A percentile compares a stretch with the other conserved stretches of the same genome.
Evolutionary conservation across 1,140 invertebrate genomes (phyloP).

Genomic region (Manduca sexta): DNA sequence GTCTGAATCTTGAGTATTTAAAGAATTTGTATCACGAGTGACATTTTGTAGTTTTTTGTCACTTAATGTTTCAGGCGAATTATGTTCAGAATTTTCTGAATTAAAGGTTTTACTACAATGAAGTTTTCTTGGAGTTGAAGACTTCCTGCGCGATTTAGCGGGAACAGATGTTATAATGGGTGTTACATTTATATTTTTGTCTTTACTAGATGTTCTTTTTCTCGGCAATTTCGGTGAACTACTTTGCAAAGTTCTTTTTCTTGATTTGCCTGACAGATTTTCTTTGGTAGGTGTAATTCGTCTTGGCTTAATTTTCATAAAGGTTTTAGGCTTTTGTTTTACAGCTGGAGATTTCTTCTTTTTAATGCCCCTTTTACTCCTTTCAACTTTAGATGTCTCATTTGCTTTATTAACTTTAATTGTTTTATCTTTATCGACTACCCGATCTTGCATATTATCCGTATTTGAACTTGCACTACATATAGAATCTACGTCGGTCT

Average conservation of each 20-base stretch:
- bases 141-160: constrained; percentile 60
- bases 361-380: constrained; percentile 23
- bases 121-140: constrained; percentile 60
- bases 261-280: constrained; percentile 24
- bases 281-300: constrained; percentile 44
- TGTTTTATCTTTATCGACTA: constrained; percentile 6
- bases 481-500: constrained; percentile 12
- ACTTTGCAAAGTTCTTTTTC: constrained; percentile 20
- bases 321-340: constrained; percentile 43
- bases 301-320: constrained; percentile 58
- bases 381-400: constrained; percentile 7
- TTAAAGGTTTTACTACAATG: constrained; percentile 51
- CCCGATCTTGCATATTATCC: constrained; percentile 11
- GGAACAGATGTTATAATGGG: constrained; percentile 22
- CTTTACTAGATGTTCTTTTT: constrained; percentile 35
- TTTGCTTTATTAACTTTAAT: constrained; percentile 18
- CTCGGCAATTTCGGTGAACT: constrained; percentile 14
- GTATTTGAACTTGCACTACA: constrained; percentile 24
- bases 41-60: constrained; percentile 8
- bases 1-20: constrained; percentile 36
- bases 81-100: constrained; percentile 33
- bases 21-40: constrained; percentile 13
- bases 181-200: constrained; percentile 20
- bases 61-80: constrained; percentile 31
- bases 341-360: constrained; percentile 41